Evolutionary conservation across 1,140 invertebrate species (phyloP), one percentile per base, ranked within the genome.

Genomic region (roundworm (Caenorhabditis elegans)): DNA sequence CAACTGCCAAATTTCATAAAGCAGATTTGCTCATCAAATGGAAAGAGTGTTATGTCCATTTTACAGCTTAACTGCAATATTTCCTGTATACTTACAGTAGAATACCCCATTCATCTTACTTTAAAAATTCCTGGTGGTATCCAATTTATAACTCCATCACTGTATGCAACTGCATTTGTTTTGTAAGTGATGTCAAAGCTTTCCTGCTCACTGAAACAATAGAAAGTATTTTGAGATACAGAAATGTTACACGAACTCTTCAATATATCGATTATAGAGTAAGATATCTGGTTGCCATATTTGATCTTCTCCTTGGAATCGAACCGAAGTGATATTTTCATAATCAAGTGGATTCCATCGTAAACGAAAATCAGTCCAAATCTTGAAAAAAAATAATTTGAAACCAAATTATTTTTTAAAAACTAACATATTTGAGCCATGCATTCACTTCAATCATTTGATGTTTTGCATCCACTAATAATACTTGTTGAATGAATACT

Each of bases 201-300:
- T 55, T 86, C 96, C 91, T 98, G 96, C 89, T 96, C 96, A 92
- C 96, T 98, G 92, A 82, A 79, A 78, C 8, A 48, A 53, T 36
- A 2, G 34, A 0, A 15, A 11, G 34, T 47, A 22, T 1, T 5
- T 39, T 15, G 19, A 8, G 13, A 34, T 76, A n/a, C 39, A n/a
- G 3, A 15, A 51, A n/a, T n/a, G 19, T 13, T 26, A 19, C 5
- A 19, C 76, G 6, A 43, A 53, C 48, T 79, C 53, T 43, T 53
- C 39, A 39, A 79, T 79, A 26, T 92, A 96, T 95, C 95, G 97
- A 93, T 98, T 98, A 92, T 98, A 98, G 93, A 98, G 97, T 88
- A 98, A 95, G 86, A 98, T 95, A 91, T 98, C 97, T 86, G 97
- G 97, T 92, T 96, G 97, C 97, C 97, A 98, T 90, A 98, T 93